A percentile compares a stretch with the other conserved stretches of the same genome.
These are phyloP conservation scores for Pao palembangensis DNA, from an alignment of 2,113 vertebrate genomes.

Conservation along the genomic window DNA sequence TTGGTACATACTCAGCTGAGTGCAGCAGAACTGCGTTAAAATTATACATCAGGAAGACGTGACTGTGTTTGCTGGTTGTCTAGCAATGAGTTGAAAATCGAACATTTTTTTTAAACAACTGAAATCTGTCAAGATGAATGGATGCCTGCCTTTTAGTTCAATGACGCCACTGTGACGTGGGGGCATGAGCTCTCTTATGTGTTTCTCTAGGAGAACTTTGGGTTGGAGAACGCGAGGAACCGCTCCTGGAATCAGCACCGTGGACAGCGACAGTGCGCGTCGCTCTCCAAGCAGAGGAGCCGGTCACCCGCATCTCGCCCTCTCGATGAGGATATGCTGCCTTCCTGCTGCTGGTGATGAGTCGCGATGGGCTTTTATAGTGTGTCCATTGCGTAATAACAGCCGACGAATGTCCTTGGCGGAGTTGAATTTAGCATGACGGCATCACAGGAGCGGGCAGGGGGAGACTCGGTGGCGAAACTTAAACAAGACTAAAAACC, in stretches of 20 bases:
- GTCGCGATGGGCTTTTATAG: constrained; percentile 29
- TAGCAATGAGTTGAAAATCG: too few relatives aligned
- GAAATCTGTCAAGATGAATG: constrained; percentile 13
- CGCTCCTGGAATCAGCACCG: constrained; percentile 45
- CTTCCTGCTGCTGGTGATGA: constrained; percentile 2
- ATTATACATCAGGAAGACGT: background rate
- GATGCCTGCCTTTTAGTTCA: constrained; percentile 7
- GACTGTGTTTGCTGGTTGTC: too few relatives aligned
- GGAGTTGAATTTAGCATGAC: constrained; percentile 49
- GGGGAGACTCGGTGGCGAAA: constrained; percentile 43
- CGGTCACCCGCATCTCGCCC: background rate
- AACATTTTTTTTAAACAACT: too few relatives aligned
- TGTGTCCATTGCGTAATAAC: constrained; percentile 17
- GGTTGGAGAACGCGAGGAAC: constrained; percentile 12
- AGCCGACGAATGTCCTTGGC: constrained; percentile 55
- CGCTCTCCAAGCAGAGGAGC: constrained; percentile 1
- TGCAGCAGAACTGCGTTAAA: background rate
- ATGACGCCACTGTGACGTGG: constrained; percentile 43
- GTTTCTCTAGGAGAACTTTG: constrained; percentile 48
- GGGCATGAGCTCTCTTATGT: constrained; percentile 41
- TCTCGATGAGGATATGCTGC: constrained; percentile 37
- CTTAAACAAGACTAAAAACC: constrained; percentile 42
- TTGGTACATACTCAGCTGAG: background rate
- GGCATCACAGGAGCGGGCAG: constrained; percentile 44
- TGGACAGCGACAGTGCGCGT: constrained; percentile 53